Evolutionary conservation across 2,113 vertebrate species (phyloP).

Genomic region (Alectura lathami): DNA sequence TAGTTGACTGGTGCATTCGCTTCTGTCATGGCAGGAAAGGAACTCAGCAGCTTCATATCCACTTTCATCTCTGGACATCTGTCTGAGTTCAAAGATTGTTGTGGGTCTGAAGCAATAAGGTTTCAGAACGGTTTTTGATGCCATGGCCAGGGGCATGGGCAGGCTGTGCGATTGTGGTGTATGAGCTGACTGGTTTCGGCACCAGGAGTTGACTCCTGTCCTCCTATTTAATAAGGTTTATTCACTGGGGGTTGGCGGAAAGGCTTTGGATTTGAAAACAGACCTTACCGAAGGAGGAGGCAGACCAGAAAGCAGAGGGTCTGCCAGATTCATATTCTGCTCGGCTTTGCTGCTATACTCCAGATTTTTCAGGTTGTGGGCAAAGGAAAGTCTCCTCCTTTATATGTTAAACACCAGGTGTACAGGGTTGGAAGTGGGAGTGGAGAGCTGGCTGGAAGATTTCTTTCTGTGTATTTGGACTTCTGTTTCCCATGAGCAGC

Average conservation of each 20-base stretch:
- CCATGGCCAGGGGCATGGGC: background rate
- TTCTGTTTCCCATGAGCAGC: background rate
- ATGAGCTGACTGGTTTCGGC: background rate
- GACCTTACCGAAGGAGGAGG: background rate
- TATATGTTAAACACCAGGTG: slow-evolving; percentile 4
- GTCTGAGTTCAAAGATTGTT: slow-evolving; percentile 20
- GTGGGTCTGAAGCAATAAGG: background rate
- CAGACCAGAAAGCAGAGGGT: background rate
- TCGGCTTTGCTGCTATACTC: background rate
- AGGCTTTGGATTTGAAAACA: slow-evolving; percentile 20
- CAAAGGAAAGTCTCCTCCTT: background rate
- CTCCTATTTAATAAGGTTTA: background rate
- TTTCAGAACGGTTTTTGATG: background rate
- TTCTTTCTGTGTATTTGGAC: background rate
- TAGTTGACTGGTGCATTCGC: background rate
- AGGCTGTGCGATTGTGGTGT: background rate
- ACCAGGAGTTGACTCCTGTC: background rate
- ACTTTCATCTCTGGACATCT: slow-evolving; percentile 46
- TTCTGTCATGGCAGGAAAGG: slow-evolving; percentile 36
- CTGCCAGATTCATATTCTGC: background rate
- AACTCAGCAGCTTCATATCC: background rate
- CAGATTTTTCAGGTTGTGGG: background rate
- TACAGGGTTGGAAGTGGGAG: background rate
- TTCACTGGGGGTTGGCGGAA: background rate
- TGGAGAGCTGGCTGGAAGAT: background rate